Percentiles rank a stretch among this genome's conserved stretches.
These are phyloP conservation scores for Cyanistes caeruleus DNA, from an alignment of 2,113 vertebrate genomes.

Conservation along the genomic window DNA sequence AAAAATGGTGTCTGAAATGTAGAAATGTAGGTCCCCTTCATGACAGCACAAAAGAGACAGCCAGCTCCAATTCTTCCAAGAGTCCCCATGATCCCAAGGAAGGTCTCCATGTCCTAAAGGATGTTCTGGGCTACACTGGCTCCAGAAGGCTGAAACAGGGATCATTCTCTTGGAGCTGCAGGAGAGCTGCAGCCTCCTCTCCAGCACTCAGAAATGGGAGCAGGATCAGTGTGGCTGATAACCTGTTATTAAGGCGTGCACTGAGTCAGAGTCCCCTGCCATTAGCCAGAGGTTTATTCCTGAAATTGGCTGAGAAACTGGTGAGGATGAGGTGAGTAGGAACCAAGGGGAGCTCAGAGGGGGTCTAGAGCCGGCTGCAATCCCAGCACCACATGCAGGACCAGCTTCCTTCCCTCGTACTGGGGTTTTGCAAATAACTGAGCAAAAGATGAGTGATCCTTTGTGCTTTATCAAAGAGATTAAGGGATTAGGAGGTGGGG, in stretches of 20 bases:
- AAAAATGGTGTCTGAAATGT: background rate
- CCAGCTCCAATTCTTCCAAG: background rate
- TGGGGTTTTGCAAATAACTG: background rate
- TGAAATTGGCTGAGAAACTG: background rate
- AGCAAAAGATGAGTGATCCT: background rate
- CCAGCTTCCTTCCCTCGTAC: background rate
- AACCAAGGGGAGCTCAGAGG: background rate
- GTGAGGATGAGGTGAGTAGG: background rate
- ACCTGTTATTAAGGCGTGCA: background rate
- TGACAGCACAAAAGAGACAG: background rate
- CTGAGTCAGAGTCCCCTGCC: background rate
- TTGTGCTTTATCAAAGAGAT: background rate
- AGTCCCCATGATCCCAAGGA: fast-evolving
- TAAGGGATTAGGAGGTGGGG: background rate
- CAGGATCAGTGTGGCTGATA: background rate
- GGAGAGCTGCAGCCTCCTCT: background rate
- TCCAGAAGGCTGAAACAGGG: background rate
- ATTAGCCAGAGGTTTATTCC: background rate
- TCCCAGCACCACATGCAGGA: background rate
- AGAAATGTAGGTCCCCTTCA: background rate
- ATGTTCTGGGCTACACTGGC: background rate
- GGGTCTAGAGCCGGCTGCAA: background rate
- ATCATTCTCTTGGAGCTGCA: fast-evolving
- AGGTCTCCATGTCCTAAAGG: background rate
- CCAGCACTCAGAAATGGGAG: background rate